A percentile compares a stretch with the other conserved stretches of the same genome.
These are phyloP conservation scores for Agapetus fuscipes DNA, from an alignment of 2,888 invertebrate genomes.

Conservation along the genomic window DNA sequence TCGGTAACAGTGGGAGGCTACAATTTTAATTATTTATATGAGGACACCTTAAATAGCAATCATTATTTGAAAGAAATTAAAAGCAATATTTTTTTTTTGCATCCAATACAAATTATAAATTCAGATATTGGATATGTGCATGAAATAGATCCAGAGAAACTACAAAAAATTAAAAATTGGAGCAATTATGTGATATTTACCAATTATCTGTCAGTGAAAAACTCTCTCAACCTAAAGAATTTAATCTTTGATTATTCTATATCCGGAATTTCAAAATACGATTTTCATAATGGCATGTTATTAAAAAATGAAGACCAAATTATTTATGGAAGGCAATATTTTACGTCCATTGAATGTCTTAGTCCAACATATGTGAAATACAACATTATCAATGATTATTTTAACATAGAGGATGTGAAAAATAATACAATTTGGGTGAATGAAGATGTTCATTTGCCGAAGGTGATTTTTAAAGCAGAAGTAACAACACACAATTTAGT, in stretches of 20 bases:
- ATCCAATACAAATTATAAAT: slow-evolving; percentile 4
- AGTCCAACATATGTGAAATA: slow-evolving; percentile 24
- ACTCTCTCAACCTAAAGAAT: slow-evolving; percentile 28
- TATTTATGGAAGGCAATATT: slow-evolving; percentile 25
- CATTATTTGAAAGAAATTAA: slow-evolving; percentile 4
- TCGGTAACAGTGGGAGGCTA: slow-evolving; percentile 25
- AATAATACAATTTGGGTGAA: neutral
- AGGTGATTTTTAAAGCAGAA: neutral
- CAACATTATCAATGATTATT: no score
- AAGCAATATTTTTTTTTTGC: slow-evolving; percentile 1
- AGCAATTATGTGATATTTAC: slow-evolving; percentile 19
- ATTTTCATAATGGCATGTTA: slow-evolving; percentile 35
- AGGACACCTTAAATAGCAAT: slow-evolving; percentile 26
- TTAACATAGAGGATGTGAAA: neutral
- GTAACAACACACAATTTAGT: no score
- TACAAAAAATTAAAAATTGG: slow-evolving; percentile 13
- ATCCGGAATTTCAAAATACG: slow-evolving; percentile 31
- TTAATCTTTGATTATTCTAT: slow-evolving; percentile 32
- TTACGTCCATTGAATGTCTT: slow-evolving; percentile 27
- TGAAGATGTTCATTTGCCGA: neutral
- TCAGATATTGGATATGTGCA: slow-evolving; percentile 11
- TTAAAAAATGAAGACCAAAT: slow-evolving; percentile 28
- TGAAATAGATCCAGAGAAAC: slow-evolving; percentile 12
- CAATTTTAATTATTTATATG: slow-evolving; percentile 25
- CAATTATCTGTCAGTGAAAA: slow-evolving; percentile 18